Percentiles rank a stretch among this genome's conserved stretches.
Evolutionary conservation across 2,113 vertebrate species (phyloP).

Genomic region (Triplophysa rosa): DNA sequence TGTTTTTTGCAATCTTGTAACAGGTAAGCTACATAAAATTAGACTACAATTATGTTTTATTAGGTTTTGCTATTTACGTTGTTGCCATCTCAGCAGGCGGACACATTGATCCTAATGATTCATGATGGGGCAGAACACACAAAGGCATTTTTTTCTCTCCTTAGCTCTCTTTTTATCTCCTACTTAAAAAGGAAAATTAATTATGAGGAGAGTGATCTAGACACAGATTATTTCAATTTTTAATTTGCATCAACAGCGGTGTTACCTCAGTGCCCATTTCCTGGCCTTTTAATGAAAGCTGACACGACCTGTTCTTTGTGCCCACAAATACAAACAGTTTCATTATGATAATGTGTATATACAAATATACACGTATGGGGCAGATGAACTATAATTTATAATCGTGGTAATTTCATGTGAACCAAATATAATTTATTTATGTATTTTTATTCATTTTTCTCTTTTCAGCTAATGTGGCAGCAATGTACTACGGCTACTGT

Average conservation of each 20-base stretch:
- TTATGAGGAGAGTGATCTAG: conserved; percentile 38
- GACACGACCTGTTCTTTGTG: neutral
- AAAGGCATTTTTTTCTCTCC: neutral
- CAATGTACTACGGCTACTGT: conserved; percentile 97
- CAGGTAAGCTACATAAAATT: neutral
- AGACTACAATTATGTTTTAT: conserved; percentile 9
- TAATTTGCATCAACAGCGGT: conserved; percentile 31
- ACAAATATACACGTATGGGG: neutral
- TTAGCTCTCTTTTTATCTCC: conserved; percentile 17
- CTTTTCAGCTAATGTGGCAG: conserved; percentile 74
- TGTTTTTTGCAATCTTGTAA: neutral
- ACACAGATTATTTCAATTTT: conserved; percentile 45
- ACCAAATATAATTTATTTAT: neutral
- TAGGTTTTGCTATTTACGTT: conserved; percentile 4
- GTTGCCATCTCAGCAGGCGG: neutral
- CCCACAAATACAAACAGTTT: neutral
- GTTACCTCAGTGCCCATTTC: conserved; percentile 21
- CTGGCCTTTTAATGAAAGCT: neutral
- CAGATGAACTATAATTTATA: neutral
- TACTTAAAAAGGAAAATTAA: conserved; percentile 43
- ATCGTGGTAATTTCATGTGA: neutral
- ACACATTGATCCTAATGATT: conserved; percentile 40
- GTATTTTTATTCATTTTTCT: conserved; percentile 15
- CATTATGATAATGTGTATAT: neutral
- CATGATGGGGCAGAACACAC: conserved; percentile 19